Evolutionary conservation across 2,888 invertebrate species (phyloP).

Genomic region (Zhuqinia jingwanae): DNA sequence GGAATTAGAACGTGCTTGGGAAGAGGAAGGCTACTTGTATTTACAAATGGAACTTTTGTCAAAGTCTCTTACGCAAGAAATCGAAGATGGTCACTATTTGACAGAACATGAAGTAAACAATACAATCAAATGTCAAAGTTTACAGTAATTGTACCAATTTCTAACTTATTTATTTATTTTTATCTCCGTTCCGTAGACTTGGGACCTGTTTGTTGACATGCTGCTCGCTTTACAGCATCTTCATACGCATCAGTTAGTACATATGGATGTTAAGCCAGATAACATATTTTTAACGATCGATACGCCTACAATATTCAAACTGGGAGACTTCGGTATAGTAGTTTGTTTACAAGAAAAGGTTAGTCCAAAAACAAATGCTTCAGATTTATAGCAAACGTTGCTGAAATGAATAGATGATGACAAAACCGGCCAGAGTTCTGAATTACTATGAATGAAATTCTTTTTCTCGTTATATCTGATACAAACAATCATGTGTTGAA

Average conservation of each 20-base stretch:
- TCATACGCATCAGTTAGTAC: conserved; percentile 86
- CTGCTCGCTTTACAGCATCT: conserved; percentile 85
- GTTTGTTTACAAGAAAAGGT: conserved; percentile 84
- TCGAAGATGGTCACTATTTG: conserved; percentile 75
- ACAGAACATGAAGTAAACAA: conserved; percentile 68
- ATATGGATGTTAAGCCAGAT: conserved; percentile 90
- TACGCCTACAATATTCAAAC: conserved; percentile 84
- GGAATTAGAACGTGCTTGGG: conserved; percentile 87
- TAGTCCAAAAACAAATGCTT: conserved; percentile 70
- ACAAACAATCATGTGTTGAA: background rate
- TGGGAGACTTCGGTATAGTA: conserved; percentile 89
- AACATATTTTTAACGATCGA: conserved; percentile 87
- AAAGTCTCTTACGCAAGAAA: conserved; percentile 77
- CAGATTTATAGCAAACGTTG: too few species aligned
- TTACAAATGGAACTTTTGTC: conserved; percentile 86
- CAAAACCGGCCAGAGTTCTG: conserved; percentile 39
- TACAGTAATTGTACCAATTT: too few species aligned
- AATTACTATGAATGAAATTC: conserved; percentile 6
- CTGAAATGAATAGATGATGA: too few species aligned
- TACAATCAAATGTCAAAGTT: too few species aligned
- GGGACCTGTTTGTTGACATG: conserved; percentile 79
- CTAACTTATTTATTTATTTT: too few species aligned
- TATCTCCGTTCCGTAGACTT: conserved; percentile 69
- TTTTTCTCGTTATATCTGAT: conserved; percentile 18
- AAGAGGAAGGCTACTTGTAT: conserved; percentile 86